Evolutionary conservation across 2,888 invertebrate species (phyloP).

Genomic region (Phengaris alcon): DNA sequence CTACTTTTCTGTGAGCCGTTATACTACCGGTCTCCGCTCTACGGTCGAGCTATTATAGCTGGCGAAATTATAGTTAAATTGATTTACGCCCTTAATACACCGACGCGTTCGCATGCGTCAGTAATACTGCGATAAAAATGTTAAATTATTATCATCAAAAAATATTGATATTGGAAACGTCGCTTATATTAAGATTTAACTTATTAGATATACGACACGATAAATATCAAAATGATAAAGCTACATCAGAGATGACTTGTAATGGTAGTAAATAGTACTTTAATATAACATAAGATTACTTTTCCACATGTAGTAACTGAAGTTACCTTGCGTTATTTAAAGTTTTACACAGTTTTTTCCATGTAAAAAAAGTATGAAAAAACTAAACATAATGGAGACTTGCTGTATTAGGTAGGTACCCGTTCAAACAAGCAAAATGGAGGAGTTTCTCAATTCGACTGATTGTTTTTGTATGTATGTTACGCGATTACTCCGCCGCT

Average conservation of each 20-base stretch:
- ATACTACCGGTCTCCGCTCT: no score
- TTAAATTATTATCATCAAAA: not conserved
- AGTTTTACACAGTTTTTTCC: not conserved
- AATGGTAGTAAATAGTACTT: not conserved
- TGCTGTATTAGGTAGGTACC: not conserved
- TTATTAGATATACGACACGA: constrained; percentile 6
- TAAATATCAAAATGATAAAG: not conserved
- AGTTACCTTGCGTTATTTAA: not conserved
- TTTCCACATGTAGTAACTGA: not conserved
- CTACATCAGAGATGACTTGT: not conserved
- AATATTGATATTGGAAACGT: not conserved
- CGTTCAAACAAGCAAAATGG: not conserved
- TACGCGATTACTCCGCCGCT: no score
- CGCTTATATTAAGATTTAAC: constrained; percentile 6
- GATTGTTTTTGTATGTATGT: no score
- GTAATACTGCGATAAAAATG: no score
- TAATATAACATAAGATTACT: not conserved
- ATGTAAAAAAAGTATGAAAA: not conserved
- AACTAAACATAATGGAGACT: not conserved
- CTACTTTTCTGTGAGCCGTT: no score
- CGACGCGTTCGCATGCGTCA: no score
- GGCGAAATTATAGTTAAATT: no score
- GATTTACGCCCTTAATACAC: no score
- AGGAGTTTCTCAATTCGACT: not conserved
- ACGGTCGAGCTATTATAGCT: no score